Evolutionary conservation across 2,797 vertebrate species (phyloP), one percentile per base, ranked within the genome.

Genomic region (Crax fasciolata): DNA sequence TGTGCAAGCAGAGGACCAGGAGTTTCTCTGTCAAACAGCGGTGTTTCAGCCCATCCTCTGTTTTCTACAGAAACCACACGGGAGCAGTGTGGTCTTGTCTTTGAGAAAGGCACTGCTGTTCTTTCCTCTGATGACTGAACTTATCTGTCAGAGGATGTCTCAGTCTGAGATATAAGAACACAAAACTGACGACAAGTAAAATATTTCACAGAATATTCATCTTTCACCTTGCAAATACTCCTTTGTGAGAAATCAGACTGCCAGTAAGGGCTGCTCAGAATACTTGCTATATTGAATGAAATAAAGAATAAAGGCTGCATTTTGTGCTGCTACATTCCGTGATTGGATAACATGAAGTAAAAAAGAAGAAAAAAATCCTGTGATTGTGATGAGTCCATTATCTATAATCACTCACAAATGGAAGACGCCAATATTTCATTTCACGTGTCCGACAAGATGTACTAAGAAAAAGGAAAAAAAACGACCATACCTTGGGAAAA

Each of bases 61-160:
- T 94, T 98, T 97, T 98, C 79, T 18, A 2, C 25, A 43, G 41
- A 96, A 98, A 35, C 98, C 99, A 99, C 99, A 98, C 97, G 99
- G 98, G 99, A 99, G 99, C 99, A 99, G 98, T 99, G 95, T 98
- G 98, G 97, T 97, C 98, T 98, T 98, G 98, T 97, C 93, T 96
- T 98, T 98, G 93, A 98, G 91, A 89, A 61, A 96, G 78, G 79
- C 80, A 15, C 61, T 58, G 96, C 87, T 81, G 38, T 46, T 84
- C 71, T 84, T 91, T 63, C 17, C 75, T 75, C 66, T 88, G 94
- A 76, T 81, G 95, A 94, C 94, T 90, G 97, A 97, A 97, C 92
- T 96, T 89, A 68, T 91, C 96, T 96, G 90, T 97, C 97, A 97
- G 75, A 90, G 89, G 90, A 86, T 96, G 91, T 98, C 96, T 97